Conservation (phyloP, 2,797 vertebrate species). For the Sciaenops ocellatus region DNA sequence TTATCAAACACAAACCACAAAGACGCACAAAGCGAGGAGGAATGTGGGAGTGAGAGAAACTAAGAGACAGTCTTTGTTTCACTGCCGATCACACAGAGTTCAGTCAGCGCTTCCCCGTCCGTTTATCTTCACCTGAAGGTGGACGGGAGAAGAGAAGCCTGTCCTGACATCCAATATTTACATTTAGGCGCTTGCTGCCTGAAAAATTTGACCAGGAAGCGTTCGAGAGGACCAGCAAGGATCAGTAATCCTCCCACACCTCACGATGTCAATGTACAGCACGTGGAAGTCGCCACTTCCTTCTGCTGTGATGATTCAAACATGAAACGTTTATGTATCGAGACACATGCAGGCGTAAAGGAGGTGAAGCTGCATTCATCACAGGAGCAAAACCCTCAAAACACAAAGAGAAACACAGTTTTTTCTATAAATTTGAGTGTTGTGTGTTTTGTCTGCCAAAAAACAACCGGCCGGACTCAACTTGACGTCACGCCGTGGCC, state of each 20-base stretch:
- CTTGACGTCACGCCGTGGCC: too few species aligned
- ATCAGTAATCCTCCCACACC: slow-evolving; percentile 32
- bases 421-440: too few species aligned
- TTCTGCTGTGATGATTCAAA: slow-evolving; percentile 12
- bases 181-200: background rate
- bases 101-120: slow-evolving; percentile 8
- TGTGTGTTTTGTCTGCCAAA: too few species aligned
- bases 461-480: too few species aligned
- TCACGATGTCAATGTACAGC: slow-evolving; percentile 8
- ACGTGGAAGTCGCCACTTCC: slow-evolving; percentile 17
- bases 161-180: slow-evolving; percentile 6
- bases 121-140: background rate
- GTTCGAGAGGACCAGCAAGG: slow-evolving; percentile 11
- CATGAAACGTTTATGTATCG: background rate
- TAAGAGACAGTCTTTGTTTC: slow-evolving; percentile 2
- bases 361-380: too few species aligned
- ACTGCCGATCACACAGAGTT: slow-evolving; percentile 4
- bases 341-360: too few species aligned
- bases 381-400: too few species aligned
- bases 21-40: background rate
- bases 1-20: slow-evolving; percentile 10
- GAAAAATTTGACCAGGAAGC: background rate
- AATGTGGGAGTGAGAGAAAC: background rate
- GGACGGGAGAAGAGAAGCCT: background rate
- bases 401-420: too few species aligned